Evolutionary conservation across 1,140 invertebrate genomes (phyloP).

Genomic region (Drosophila pachea): DNA sequence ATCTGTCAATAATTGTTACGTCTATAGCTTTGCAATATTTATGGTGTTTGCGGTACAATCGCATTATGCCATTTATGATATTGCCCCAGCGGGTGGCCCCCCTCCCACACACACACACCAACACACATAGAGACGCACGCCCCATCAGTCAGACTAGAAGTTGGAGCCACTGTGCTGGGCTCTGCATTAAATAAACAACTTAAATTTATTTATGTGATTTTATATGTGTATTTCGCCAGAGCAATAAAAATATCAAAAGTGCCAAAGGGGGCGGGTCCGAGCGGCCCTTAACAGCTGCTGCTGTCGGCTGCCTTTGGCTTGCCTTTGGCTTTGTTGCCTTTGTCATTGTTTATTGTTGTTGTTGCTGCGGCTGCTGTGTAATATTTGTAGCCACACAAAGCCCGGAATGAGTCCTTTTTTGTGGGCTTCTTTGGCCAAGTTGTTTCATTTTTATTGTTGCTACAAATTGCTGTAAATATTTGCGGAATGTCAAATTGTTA

Average conservation of each 20-base stretch:
- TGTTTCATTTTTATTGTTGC: constrained; percentile 66
- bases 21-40: constrained; percentile 61
- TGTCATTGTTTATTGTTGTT: no score
- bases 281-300: constrained; percentile 57
- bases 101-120: constrained; percentile 5
- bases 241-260: constrained; percentile 71
- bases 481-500: constrained; percentile 67
- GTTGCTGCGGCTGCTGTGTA: no score
- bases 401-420: constrained; percentile 69
- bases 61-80: constrained; percentile 47
- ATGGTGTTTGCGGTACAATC: constrained; percentile 45
- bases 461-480: constrained; percentile 76
- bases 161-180: constrained; percentile 8
- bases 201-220: constrained; percentile 76
- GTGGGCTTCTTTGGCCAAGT: constrained; percentile 41
- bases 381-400: constrained; percentile 61
- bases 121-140: constrained; percentile 1
- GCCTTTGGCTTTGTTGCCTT: constrained; percentile 40
- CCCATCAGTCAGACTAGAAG: constrained; percentile 13
- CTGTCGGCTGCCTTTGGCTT: constrained; percentile 36
- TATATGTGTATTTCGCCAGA: constrained; percentile 62
- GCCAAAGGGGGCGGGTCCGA: constrained; percentile 6
- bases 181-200: constrained; percentile 58
- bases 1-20: constrained; percentile 69
- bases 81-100: constrained; percentile 39